Conservation (phyloP, 2,797 vertebrate genomes). For the Danio choprae region DNA sequence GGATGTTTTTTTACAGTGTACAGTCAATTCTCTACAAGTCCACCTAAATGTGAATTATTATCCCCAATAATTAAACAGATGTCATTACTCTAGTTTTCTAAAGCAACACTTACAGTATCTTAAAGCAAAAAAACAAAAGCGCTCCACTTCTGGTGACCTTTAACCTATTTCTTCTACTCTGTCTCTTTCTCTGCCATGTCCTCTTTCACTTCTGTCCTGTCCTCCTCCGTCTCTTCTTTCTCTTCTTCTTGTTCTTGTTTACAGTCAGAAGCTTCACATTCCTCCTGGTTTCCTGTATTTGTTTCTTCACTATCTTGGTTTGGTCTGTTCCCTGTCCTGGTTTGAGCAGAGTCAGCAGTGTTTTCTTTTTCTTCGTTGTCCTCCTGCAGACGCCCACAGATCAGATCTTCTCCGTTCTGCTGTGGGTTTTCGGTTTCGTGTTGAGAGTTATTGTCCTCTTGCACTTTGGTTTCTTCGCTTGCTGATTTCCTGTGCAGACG, state of each 20-base stretch:
- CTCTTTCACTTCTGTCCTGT: conserved; percentile 48
- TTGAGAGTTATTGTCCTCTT: conserved; percentile 43
- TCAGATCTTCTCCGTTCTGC: conserved; percentile 66
- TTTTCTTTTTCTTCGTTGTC: background rate
- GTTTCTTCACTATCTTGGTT: conserved; percentile 44
- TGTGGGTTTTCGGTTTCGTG: conserved; percentile 61
- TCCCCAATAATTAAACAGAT: background rate
- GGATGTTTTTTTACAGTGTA: too few relatives aligned
- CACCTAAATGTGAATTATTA: background rate
- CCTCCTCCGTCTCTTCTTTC: conserved; percentile 40
- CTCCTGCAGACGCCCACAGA: conserved; percentile 55
- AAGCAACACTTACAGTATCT: background rate
- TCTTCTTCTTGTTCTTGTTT: conserved; percentile 46
- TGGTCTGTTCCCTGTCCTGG: conserved; percentile 53
- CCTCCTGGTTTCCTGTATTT: conserved; percentile 38
- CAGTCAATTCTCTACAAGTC: conserved; percentile 27
- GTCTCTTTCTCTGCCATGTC: conserved; percentile 48
- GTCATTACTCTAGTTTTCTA: background rate
- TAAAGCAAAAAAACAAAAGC: background rate
- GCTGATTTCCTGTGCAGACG: conserved; percentile 78
- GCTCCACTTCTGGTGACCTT: background rate
- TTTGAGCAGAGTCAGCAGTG: conserved; percentile 8
- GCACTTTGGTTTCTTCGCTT: conserved; percentile 67
- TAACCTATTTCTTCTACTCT: conserved; percentile 33
- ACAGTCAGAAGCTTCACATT: conserved; percentile 29